phyloP scores from a whole-genome alignment of 2,113 vertebrate species.

The Propithecus coquereli region DNA sequence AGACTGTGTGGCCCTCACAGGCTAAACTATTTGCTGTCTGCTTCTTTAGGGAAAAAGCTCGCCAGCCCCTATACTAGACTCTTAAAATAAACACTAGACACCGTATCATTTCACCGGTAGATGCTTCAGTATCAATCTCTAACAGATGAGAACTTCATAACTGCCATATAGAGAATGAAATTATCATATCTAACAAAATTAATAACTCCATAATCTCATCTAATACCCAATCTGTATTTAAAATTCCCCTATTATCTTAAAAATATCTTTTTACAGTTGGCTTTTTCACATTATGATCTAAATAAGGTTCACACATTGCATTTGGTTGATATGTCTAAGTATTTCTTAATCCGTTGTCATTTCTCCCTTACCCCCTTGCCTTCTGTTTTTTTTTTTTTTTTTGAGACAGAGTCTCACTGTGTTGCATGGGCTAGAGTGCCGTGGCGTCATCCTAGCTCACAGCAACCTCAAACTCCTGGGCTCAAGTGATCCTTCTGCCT shows the following conservation, averaged over 20 bases:
- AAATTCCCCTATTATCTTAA: not conserved
- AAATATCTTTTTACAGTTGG: not conserved
- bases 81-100: not conserved
- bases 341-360: not conserved
- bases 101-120: not conserved
- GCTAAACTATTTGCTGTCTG: not conserved
- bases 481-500: too few species aligned
- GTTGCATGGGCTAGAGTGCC: too few species aligned
- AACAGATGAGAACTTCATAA: not conserved
- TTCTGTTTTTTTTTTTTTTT: too few species aligned
- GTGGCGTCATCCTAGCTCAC: too few species aligned
- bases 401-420: too few species aligned
- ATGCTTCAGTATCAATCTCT: not conserved
- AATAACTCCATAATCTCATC: not conserved
- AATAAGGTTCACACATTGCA: not conserved
- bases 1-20: not conserved
- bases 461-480: too few species aligned
- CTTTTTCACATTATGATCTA: not conserved
- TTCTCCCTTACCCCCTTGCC: not conserved
- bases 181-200: not conserved
- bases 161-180: not conserved
- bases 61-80: not conserved
- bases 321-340: not conserved
- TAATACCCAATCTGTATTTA: not conserved
- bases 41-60: not conserved